Conservation (phyloP, 1,140 invertebrate species). For the Akabosia matsudoensis region DNA sequence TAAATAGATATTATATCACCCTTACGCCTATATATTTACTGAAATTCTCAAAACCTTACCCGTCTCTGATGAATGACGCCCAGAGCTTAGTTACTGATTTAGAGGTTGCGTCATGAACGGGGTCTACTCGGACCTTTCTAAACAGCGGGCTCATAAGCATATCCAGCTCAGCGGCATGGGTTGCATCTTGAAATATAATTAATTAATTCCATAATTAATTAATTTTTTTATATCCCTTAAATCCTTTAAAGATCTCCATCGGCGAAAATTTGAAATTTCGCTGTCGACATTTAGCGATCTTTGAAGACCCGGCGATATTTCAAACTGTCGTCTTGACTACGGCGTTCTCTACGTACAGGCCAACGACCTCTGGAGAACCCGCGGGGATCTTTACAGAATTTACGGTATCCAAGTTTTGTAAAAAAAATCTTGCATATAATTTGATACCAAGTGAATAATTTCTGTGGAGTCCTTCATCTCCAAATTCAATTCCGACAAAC, state of each 20-base stretch:
- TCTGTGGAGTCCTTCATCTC: not conserved
- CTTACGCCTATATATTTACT: no score
- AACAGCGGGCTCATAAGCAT: not conserved
- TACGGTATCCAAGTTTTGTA: no score
- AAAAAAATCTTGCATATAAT: no score
- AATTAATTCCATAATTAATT: not conserved
- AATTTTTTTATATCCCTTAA: not conserved
- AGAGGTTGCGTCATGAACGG: not conserved
- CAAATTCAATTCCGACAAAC: not conserved
- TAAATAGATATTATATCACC: not conserved
- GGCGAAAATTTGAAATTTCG: not conserved
- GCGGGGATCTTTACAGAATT: no score
- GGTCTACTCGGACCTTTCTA: not conserved
- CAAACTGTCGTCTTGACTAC: no score
- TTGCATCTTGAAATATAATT: not conserved
- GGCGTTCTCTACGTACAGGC: no score
- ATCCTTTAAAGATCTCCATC: no score
- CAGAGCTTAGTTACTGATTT: not conserved
- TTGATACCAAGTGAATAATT: not conserved
- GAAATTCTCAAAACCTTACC: no score
- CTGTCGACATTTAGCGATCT: not conserved
- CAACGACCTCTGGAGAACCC: no score
- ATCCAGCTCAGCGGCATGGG: not conserved
- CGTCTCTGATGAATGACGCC: slow-evolving; percentile 12
- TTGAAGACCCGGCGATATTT: no score